Evolutionary conservation across 2,113 vertebrate species (phyloP).

Genomic region (Nothocercus julius): DNA sequence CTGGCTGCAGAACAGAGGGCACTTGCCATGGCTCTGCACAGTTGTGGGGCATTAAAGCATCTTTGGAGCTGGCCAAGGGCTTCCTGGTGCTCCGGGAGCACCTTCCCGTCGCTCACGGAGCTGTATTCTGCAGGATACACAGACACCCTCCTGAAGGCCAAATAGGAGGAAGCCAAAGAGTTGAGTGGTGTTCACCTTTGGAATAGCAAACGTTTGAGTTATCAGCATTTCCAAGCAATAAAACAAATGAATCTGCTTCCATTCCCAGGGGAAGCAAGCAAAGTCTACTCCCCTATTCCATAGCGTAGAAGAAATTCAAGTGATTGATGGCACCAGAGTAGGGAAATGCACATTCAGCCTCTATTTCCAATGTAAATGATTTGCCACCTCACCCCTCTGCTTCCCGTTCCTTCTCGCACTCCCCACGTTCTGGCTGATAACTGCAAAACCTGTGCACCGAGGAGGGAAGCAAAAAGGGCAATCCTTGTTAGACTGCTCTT

Average conservation of each 20-base stretch:
- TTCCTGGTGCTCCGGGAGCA: not conserved
- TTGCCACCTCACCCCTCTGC: conserved; percentile 43
- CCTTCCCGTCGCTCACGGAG: not conserved
- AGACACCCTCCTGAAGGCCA: not conserved
- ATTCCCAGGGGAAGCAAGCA: conserved; percentile 26
- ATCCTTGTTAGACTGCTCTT: not conserved
- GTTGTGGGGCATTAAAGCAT: not conserved
- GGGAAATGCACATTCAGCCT: conserved; percentile 63
- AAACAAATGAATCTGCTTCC: conserved; percentile 32
- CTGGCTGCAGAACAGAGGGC: not conserved
- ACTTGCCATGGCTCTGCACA: not conserved
- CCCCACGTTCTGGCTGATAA: not conserved
- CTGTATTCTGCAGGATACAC: not conserved
- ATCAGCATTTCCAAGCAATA: conserved; percentile 55
- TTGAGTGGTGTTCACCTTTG: not conserved
- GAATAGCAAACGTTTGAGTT: conserved; percentile 36
- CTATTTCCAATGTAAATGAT: conserved; percentile 51
- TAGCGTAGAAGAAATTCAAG: not conserved
- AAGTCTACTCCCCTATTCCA: not conserved
- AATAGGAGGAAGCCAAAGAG: not conserved
- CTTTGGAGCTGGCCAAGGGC: not conserved
- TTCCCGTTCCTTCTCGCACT: conserved; percentile 39
- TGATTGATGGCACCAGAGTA: conserved; percentile 50
- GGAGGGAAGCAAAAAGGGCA: not conserved
- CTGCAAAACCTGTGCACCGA: not conserved